Evolutionary conservation across 2,888 invertebrate species (phyloP).

Genomic region (Zaprionus obscuricornis): DNA sequence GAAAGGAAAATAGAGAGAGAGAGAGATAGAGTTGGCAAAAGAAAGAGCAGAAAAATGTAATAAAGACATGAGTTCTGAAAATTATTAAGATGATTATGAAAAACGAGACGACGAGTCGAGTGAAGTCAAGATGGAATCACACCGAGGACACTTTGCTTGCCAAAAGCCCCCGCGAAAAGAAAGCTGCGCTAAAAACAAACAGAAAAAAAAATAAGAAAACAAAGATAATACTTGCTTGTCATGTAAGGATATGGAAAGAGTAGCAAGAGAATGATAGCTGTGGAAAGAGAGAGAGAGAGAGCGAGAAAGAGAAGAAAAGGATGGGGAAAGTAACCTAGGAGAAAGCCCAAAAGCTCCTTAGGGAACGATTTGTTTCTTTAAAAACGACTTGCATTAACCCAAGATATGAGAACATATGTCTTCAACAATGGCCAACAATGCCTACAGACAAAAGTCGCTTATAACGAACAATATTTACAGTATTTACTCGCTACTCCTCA

Average conservation of each 20-base stretch:
- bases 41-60: constrained; percentile 55
- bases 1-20: neutral
- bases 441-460: too few relatives aligned
- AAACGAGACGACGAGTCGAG: constrained; percentile 31
- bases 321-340: constrained; percentile 9
- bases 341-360: constrained; percentile 11
- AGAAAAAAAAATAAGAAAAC: neutral
- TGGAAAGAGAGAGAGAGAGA: too few relatives aligned
- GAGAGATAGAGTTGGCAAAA: neutral
- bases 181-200: neutral
- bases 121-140: constrained; percentile 19
- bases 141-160: constrained; percentile 15
- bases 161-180: neutral
- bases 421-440: neutral
- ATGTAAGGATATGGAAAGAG: neutral
- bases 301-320: too few relatives aligned
- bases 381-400: constrained; percentile 11
- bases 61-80: constrained; percentile 74
- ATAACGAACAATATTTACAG: too few relatives aligned
- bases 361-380: constrained; percentile 30
- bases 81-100: constrained; percentile 75
- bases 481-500: too few relatives aligned
- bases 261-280: constrained; percentile 20
- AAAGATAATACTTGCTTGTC: neutral
- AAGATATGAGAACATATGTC: constrained; percentile 1